Evolutionary conservation across 2,113 vertebrate genomes (phyloP).

Genomic region (Gracilinanus agilis): DNA sequence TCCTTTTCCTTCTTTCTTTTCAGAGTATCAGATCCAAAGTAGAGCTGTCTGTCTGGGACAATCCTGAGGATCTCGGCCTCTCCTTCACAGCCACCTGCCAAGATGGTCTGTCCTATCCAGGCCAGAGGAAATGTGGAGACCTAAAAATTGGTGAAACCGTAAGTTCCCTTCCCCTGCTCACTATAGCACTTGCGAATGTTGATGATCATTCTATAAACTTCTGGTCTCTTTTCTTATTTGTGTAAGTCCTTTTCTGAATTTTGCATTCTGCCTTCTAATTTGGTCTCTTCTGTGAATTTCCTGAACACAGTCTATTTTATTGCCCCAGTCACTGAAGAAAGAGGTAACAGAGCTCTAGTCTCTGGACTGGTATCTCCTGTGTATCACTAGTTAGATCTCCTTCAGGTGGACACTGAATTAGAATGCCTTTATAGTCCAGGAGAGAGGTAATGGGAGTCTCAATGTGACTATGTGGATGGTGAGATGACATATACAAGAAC

Average conservation of each 20-base stretch:
- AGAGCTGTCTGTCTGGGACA: slow-evolving; percentile 95
- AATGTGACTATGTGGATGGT: no score
- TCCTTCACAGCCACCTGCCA: slow-evolving; percentile 97
- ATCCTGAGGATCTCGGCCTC: slow-evolving; percentile 94
- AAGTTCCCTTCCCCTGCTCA: slow-evolving; percentile 78
- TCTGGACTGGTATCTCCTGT: not conserved
- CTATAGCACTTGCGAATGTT: not conserved
- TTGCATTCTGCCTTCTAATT: not conserved
- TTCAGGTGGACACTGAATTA: not conserved
- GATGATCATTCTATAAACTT: slow-evolving; percentile 1
- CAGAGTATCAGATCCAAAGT: slow-evolving; percentile 99
- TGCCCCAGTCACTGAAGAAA: not conserved
- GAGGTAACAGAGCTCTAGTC: not conserved
- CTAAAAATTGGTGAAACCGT: slow-evolving; percentile 98
- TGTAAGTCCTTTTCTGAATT: not conserved
- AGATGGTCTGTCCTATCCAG: slow-evolving; percentile 91
- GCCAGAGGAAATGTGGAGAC: slow-evolving; percentile 94
- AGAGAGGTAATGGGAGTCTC: no score
- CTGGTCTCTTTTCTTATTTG: slow-evolving; percentile 9
- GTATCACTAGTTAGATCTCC: not conserved
- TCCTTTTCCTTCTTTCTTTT: slow-evolving; percentile 55
- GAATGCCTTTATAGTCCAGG: no score
- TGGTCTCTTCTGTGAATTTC: not conserved
- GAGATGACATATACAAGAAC: no score
- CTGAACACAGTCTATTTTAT: not conserved